phyloP scores from a whole-genome alignment of 2,113 vertebrate genomes.

The Glaucidium brasilianum region DNA sequence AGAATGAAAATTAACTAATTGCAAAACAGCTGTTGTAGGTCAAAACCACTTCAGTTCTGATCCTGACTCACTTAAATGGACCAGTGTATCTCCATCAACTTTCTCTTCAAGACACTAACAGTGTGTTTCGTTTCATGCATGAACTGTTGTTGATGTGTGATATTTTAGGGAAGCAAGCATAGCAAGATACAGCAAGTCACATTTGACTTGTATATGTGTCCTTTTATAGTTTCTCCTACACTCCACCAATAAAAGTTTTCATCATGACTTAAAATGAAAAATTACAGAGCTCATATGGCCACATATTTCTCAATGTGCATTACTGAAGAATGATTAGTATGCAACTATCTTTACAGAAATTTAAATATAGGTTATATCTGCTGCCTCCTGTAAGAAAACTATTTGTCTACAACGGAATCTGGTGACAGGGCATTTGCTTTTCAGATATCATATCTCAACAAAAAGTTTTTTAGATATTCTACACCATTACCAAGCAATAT shows the following conservation, averaged over 20 bases:
- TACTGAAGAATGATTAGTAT: background rate
- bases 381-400: background rate
- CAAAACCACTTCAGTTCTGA: background rate
- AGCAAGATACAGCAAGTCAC: background rate
- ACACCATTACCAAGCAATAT: background rate
- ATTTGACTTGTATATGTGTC: background rate
- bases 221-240: background rate
- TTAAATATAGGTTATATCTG: background rate
- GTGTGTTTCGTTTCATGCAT: background rate
- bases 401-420: background rate
- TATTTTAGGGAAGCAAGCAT: background rate
- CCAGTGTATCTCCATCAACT: background rate
- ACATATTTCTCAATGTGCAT: background rate
- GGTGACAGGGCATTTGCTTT: background rate
- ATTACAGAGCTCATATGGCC: background rate
- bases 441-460: background rate
- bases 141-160: background rate
- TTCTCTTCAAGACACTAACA: background rate
- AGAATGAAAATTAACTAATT: background rate
- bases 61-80: background rate
- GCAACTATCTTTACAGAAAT: background rate
- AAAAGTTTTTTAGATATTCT: background rate
- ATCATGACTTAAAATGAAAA: background rate
- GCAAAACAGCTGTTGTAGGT: background rate
- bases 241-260: background rate